phyloP scores from a whole-genome alignment of 2,797 vertebrate genomes.

The Neomorphus geoffroyi region DNA sequence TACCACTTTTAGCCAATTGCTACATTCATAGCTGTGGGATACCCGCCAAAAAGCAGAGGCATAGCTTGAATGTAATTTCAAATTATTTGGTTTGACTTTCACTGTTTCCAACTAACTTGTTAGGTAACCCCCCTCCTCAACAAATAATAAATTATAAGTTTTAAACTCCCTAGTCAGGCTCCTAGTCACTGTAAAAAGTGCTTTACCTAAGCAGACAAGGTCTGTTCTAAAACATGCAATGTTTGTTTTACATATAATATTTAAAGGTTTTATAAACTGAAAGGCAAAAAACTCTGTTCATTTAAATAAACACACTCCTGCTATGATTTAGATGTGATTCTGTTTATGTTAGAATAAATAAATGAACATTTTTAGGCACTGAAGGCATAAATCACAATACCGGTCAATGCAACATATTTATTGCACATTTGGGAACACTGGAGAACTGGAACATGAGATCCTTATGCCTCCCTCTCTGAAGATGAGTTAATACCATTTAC shows the following conservation, averaged over 20 bases:
- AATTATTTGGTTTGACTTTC: background rate
- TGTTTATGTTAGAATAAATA: background rate
- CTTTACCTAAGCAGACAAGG: background rate
- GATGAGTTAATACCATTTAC: background rate
- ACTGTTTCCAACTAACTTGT: background rate
- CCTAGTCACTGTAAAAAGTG: background rate
- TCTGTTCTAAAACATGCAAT: background rate
- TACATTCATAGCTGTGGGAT: background rate
- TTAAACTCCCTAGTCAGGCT: background rate
- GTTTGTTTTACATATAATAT: background rate
- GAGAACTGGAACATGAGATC: background rate
- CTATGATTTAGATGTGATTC: background rate
- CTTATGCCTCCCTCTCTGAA: background rate
- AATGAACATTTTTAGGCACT: background rate
- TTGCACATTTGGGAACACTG: background rate
- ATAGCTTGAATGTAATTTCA: background rate
- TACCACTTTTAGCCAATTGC: conserved; percentile 31
- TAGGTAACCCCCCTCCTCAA: no score
- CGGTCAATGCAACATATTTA: background rate
- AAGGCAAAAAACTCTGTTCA: background rate
- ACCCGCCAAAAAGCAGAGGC: background rate
- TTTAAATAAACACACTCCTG: background rate
- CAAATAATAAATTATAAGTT: background rate
- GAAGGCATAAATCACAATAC: background rate
- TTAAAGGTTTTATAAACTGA: background rate